Base-by-base conservation (phyloP, 1,140 invertebrate species). In the Lasioglossum albipes region DNA sequence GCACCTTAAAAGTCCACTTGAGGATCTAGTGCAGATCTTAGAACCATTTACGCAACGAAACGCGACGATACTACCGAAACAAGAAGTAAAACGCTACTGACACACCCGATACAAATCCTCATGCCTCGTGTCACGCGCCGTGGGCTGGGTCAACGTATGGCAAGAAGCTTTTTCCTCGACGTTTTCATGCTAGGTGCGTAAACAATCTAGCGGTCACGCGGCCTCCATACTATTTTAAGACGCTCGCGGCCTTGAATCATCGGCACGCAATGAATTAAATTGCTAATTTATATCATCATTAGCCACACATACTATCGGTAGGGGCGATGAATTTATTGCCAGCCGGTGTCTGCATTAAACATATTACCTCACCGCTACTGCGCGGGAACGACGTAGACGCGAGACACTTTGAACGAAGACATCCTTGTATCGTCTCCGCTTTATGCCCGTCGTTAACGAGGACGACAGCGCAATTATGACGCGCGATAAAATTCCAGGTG, bases 371-470 rank as follows among this genome's bases (percentile, higher is more conserved):
- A 66, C 18, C 12, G 52, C 57, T 22, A 54, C 69, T 16, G 52
- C 57, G 7, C 41, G 45, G 66, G 20, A 45, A 12, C 57, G 57
- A 6, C 57, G 62, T 18, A 6, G 42, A 27, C 27, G 7, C n/a
- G 27, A 64, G 36, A 65, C 72, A 66, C 69, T 31, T 66, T 0
- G 10, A 74, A 66, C 61, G 77, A 59, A 45, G 52, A 67, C 62
- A 59, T 66, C 27, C 20, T 59, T 16, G 49, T 9, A 10, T 7
- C 16, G 18, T 9, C 13, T 16, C 2, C n/a, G 22, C 49, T 79
- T 79, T 42, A 65, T 10, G 57, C 7, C 12, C n/a, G 45, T 65
- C 76, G 45, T 79, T 79, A 72, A 75, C 64, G 52, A n/a, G 20
- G 69, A 20, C 31, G 70, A 45, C 61, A 7, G 20, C 67, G 54